These are phyloP conservation scores for Acrobasis consociella DNA, from an alignment of 2,888 invertebrate species.

Conservation along the genomic window DNA sequence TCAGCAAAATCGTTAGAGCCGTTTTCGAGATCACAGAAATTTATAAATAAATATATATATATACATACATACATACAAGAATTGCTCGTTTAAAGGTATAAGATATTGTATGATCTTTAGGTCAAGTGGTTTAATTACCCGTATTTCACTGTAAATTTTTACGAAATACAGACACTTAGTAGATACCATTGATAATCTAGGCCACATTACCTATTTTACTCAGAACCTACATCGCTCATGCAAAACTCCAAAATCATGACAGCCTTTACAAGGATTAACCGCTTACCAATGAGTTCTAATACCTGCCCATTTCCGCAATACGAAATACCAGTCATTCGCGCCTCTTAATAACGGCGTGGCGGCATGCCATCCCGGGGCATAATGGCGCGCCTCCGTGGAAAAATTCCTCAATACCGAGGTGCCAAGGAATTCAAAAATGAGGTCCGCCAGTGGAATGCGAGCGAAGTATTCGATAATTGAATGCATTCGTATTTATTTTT, in stretches of 20 bases:
- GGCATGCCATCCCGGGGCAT: constrained; percentile 46
- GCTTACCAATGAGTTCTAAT: constrained; percentile 24
- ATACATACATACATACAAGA: too few relatives aligned
- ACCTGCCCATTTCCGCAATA: constrained; percentile 30
- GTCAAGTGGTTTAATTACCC: too few relatives aligned
- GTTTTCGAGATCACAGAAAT: too few relatives aligned
- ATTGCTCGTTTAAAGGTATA: too few relatives aligned
- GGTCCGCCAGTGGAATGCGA: constrained; percentile 36
- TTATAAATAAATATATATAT: too few relatives aligned
- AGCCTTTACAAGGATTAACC: constrained; percentile 17
- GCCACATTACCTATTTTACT: too few relatives aligned
- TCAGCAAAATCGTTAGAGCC: too few relatives aligned
- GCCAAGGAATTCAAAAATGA: constrained; percentile 70
- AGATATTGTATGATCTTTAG: too few relatives aligned
- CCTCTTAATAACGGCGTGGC: constrained; percentile 60
- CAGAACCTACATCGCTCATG: not conserved
- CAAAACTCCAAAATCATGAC: not conserved
- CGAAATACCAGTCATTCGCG: constrained; percentile 43
- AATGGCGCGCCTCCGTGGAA: constrained; percentile 72
- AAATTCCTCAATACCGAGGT: constrained; percentile 66
- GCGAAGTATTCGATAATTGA: constrained; percentile 40
- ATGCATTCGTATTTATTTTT: constrained; percentile 15
- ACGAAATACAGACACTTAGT: too few relatives aligned
- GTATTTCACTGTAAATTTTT: too few relatives aligned
- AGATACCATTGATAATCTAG: too few relatives aligned